Evolutionary conservation across 1,140 invertebrate species (phyloP), one percentile per base, ranked within the genome.

Genomic region (Nymphalis io): DNA sequence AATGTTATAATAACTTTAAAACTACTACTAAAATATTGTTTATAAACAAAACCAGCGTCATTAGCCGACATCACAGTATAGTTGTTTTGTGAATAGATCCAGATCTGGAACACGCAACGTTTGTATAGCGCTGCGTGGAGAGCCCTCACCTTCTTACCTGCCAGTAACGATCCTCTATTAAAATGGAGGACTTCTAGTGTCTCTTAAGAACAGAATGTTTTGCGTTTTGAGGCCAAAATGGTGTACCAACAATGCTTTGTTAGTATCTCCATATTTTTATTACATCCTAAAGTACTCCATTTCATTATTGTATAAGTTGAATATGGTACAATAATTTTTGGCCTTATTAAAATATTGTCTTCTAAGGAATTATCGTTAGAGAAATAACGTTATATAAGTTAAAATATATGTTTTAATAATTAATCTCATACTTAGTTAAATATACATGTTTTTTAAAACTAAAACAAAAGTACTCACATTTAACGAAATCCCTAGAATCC

Each of bases 161-260:
- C 38, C 57, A 11, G 57, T 59, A 59, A 59, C 57, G 57, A 59
- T 59, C 57, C 57, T 59, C 33, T 59, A 59, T 59, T 59, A 59
- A 59, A 59, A 59, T 40, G 57, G 57, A 59, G 57, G 33, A 39
- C 38, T 18, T 59, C 21, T 55, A 55, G 51, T 27, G 23, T 59
- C 57, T 59, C 33, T 40, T 18, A 59, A 39, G 57, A 38, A 58
- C 20, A 53, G 48, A 59, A 59, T 59, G 57, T 59, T 59, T 59
- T 59, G 27, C 57, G n/a, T 59, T 59, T 59, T 40, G 27, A 39
- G 57, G 57, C 38, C 38, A 59, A 59, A 40, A 59, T 55, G 20
- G 23, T 55, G 13, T 55, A 55, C 20, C 48, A 55, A 55, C 51
- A 55, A 55, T 55, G 51, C 21, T 55, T 55, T 53, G 48, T 53